Evolutionary conservation across 2,797 vertebrate species (phyloP).

Genomic region (Hydrocynus forskahlii): DNA sequence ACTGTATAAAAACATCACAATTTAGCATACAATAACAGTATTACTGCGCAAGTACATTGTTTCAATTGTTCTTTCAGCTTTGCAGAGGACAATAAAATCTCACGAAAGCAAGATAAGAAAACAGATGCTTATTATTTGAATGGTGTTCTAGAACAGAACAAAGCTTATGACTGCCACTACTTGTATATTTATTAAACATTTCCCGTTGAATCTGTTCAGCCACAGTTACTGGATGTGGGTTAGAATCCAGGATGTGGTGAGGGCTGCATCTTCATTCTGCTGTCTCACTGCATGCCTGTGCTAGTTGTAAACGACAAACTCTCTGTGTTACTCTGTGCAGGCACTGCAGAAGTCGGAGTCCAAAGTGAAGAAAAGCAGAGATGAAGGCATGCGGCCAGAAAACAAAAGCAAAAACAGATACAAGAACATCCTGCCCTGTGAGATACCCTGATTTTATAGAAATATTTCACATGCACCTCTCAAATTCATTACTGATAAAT

Average conservation of each 20-base stretch:
- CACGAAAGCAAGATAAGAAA: too few relatives aligned
- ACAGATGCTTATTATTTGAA: too few relatives aligned
- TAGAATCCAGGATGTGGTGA: neutral
- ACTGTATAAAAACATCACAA: too few relatives aligned
- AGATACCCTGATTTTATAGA: constrained; percentile 62
- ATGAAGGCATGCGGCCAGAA: constrained; percentile 93
- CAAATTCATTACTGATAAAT: neutral
- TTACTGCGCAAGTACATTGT: too few relatives aligned
- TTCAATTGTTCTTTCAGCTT: too few relatives aligned
- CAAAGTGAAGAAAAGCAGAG: constrained; percentile 89
- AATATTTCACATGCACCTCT: neutral
- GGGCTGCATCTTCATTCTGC: neutral
- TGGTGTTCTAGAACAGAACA: too few relatives aligned
- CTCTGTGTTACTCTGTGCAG: constrained; percentile 67
- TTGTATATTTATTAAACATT: neutral
- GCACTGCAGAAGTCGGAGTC: constrained; percentile 92
- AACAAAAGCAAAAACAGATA: constrained; percentile 98
- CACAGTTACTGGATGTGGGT: neutral
- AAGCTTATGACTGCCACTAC: neutral
- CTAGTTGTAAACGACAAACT: neutral
- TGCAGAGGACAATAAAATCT: too few relatives aligned
- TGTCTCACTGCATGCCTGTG: constrained; percentile 13
- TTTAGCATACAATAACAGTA: too few relatives aligned
- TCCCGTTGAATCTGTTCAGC: neutral
- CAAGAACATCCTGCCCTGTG: constrained; percentile 98